These are phyloP conservation scores for Drosophila willistoni DNA, from an alignment of 1,140 invertebrate species.

Conservation along the genomic window DNA sequence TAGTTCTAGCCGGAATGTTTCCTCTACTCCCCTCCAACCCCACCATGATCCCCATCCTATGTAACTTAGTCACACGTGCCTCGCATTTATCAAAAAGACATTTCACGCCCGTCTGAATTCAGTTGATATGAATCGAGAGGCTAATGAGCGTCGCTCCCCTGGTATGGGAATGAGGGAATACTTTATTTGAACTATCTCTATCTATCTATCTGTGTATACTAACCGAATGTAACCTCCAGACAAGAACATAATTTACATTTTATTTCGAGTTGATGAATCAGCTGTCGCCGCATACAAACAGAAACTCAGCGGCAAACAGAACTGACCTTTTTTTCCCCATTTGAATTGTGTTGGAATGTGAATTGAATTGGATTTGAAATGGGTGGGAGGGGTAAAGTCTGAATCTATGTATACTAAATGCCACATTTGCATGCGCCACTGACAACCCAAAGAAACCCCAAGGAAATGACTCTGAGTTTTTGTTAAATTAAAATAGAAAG, in stretches of 20 bases:
- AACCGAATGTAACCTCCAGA: slow-evolving; percentile 22
- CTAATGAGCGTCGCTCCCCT: slow-evolving; percentile 38
- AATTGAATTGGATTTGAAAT: background rate
- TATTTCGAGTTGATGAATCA: slow-evolving; percentile 35
- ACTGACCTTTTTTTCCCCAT: slow-evolving; percentile 40
- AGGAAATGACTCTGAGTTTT: slow-evolving; percentile 31
- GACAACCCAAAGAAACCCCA: slow-evolving; percentile 29
- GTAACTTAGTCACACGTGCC: slow-evolving; percentile 41
- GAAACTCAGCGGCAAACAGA: slow-evolving; percentile 15
- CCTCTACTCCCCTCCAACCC: background rate
- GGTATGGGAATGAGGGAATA: background rate
- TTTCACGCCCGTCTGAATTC: slow-evolving; percentile 50
- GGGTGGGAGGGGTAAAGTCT: background rate
- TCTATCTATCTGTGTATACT: background rate
- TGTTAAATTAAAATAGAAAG: slow-evolving; percentile 9
- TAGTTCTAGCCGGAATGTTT: slow-evolving; percentile 12
- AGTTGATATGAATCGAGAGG: slow-evolving; percentile 23
- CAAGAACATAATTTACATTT: slow-evolving; percentile 47
- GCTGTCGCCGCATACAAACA: slow-evolving; percentile 32
- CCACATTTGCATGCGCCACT: slow-evolving; percentile 54
- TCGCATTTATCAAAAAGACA: slow-evolving; percentile 59
- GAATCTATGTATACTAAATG: slow-evolving; percentile 23
- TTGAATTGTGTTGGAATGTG: slow-evolving; percentile 11
- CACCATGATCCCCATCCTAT: slow-evolving; percentile 17
- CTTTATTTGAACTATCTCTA: slow-evolving; percentile 22